These are phyloP conservation scores for Tupiocoris notatus DNA, from an alignment of 2,888 invertebrate genomes.

Conservation along the genomic window DNA sequence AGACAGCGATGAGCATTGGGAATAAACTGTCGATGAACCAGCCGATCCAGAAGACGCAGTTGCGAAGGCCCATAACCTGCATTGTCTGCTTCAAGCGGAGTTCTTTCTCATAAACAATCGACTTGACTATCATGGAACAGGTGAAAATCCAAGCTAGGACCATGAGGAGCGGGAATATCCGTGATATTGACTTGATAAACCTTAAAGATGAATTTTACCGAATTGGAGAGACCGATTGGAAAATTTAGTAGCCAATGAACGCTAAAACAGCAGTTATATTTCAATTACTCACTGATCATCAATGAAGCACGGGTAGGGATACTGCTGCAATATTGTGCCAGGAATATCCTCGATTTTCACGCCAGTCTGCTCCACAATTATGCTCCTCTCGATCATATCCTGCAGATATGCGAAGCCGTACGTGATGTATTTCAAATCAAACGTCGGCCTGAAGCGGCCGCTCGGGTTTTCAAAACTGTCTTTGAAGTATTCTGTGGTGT, in stretches of 20 bases:
- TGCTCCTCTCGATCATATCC: slow-evolving; percentile 76
- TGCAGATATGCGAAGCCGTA: slow-evolving; percentile 83
- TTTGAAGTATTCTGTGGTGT: slow-evolving; percentile 54
- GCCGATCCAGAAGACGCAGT: slow-evolving; percentile 61
- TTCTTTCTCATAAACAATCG: slow-evolving; percentile 61
- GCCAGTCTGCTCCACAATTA: slow-evolving; percentile 63
- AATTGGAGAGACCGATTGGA: too few relatives aligned
- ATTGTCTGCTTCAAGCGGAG: slow-evolving; percentile 58
- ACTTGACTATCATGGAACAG: slow-evolving; percentile 59
- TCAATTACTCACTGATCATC: slow-evolving; percentile 73
- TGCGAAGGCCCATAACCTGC: slow-evolving; percentile 58
- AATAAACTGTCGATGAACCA: slow-evolving; percentile 61
- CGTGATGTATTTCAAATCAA: slow-evolving; percentile 60
- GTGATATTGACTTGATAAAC: slow-evolving; percentile 57
- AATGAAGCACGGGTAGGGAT: slow-evolving; percentile 77
- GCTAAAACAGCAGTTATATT: too few relatives aligned
- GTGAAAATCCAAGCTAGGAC: slow-evolving; percentile 61
- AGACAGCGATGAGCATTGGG: slow-evolving; percentile 61
- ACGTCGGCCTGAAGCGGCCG: slow-evolving; percentile 53
- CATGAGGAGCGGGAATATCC: slow-evolving; percentile 59
- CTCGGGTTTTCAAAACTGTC: slow-evolving; percentile 53
- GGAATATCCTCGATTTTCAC: slow-evolving; percentile 50
- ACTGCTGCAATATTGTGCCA: slow-evolving; percentile 73
- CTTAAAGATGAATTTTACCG: slow-evolving; percentile 51
- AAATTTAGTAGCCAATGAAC: too few relatives aligned